Evolutionary conservation across 2,113 vertebrate species (phyloP).

Genomic region (Gracilinanus agilis): DNA sequence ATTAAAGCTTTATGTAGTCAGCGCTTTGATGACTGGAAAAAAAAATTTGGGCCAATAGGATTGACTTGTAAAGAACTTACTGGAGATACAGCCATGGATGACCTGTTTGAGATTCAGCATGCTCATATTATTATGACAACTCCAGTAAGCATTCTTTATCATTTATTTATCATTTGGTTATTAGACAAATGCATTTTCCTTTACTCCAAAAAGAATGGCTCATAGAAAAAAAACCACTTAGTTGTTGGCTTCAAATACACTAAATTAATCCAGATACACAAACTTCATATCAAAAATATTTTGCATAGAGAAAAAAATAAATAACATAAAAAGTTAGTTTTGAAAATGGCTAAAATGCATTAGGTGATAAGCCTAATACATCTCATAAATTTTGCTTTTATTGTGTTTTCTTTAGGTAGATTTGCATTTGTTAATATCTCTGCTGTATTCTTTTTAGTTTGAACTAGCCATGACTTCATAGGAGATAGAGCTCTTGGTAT

Average conservation of each 20-base stretch:
- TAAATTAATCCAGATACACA: neutral
- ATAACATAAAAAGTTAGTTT: slow-evolving; percentile 5
- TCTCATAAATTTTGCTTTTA: neutral
- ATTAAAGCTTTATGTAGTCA: slow-evolving; percentile 98
- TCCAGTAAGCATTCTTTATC: slow-evolving; percentile 89
- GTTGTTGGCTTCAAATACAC: neutral
- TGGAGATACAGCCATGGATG: slow-evolving; percentile 96
- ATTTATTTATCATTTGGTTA: slow-evolving; percentile 52
- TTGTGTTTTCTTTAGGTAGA: slow-evolving; percentile 25
- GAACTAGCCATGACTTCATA: slow-evolving; percentile 1
- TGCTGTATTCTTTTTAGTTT: slow-evolving; percentile 36
- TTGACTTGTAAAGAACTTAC: slow-evolving; percentile 97
- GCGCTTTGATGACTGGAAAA: slow-evolving; percentile 95
- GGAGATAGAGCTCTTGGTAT: slow-evolving; percentile 21
- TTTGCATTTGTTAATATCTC: slow-evolving; percentile 38
- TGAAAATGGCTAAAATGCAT: slow-evolving; percentile 33
- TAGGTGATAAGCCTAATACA: neutral
- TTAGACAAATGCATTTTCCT: slow-evolving; percentile 50
- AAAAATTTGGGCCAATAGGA: slow-evolving; percentile 95
- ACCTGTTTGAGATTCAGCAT: slow-evolving; percentile 97
- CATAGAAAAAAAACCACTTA: slow-evolving; percentile 32
- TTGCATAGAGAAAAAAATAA: slow-evolving; percentile 1
- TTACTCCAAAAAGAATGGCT: slow-evolving; percentile 25
- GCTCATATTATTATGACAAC: slow-evolving; percentile 98
- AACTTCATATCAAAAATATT: slow-evolving; percentile 25